phyloP scores from a whole-genome alignment of 2,797 vertebrate genomes.

The Myiotriccus ornatus region DNA sequence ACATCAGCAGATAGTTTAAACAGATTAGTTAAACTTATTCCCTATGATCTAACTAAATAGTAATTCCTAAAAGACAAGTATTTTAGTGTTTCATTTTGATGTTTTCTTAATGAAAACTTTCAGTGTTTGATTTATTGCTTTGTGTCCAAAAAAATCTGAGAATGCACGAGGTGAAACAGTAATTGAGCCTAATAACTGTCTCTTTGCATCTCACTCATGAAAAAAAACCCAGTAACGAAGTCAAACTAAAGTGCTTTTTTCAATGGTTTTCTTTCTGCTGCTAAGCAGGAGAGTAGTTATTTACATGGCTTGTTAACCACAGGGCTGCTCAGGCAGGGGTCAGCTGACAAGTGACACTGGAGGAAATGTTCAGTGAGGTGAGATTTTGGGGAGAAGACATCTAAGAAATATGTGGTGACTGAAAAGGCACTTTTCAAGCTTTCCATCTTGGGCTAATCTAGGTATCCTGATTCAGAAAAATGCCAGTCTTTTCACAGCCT shows the following conservation, averaged over 20 bases:
- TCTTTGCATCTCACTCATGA: neutral
- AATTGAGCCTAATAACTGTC: neutral
- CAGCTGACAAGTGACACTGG: constrained; percentile 81
- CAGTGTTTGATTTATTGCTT: neutral
- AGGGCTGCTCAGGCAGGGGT: constrained; percentile 85
- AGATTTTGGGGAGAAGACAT: constrained; percentile 83
- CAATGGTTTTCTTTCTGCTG: neutral
- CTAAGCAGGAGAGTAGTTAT: neutral
- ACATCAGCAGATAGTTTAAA: neutral
- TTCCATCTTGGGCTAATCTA: neutral
- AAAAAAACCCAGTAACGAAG: neutral
- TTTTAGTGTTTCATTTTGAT: neutral
- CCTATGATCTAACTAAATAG: neutral
- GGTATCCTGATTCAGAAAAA: neutral
- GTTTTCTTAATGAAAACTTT: neutral
- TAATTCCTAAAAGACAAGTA: neutral
- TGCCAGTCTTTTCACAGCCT: neutral
- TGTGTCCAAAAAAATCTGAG: neutral
- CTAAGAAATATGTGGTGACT: constrained; percentile 85
- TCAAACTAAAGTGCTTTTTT: neutral
- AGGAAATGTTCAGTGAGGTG: constrained; percentile 81
- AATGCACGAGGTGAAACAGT: neutral
- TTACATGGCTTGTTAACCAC: constrained; percentile 81
- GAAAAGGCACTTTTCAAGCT: constrained; percentile 86
- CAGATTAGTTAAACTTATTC: neutral